Base-by-base conservation (phyloP, 1,140 invertebrate species). In the Zaprionus taronus region DNA sequence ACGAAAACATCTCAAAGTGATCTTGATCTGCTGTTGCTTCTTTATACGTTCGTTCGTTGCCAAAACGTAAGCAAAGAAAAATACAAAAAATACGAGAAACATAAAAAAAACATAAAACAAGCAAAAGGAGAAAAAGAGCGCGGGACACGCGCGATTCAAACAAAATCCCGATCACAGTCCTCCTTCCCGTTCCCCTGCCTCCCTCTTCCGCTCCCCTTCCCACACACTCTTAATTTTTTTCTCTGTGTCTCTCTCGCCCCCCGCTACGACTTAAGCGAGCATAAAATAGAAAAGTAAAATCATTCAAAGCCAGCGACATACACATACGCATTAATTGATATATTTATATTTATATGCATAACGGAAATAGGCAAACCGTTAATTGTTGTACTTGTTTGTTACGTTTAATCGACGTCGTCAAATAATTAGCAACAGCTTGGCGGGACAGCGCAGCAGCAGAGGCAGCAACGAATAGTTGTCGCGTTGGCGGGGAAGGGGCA, bases 1-100 rank as follows among this genome's bases (percentile, higher is more conserved):
- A 66, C 41, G 57, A 72, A 81, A 56, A 60, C 68, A 72, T 41
- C 56, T 58, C 68, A 76, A 72, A 76, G 73, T 76, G 73, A 76
- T 76, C 68, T 76, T 76, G 68, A 76, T 76, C 60, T 71, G 55
- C 53, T 65, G 68, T 60, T 76, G 68, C 61, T 60, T 26, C 70
- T 75, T 58, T 60, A 14, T 62, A 57, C 62, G 69, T 49, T 69
- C 58, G 72, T 65, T 76, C 55, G 57, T 62, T 53, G 20, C 47
- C 55, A 28, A 76, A 76, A 76, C 73, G 73, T 72, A 76, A 72
- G 68, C 67, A 76, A 76, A 58, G 53, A 70, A 55, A 49, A 49
- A 58, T 12, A 51, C 26, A n/a, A n/a, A n/a, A n/a, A n/a, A n/a
- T n/a, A n/a, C n/a, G n/a, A n/a, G n/a, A n/a, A n/a, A n/a, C n/a